Base-by-base conservation (phyloP, 2,888 invertebrate genomes). In the Pachymerium ferrugineum region DNA sequence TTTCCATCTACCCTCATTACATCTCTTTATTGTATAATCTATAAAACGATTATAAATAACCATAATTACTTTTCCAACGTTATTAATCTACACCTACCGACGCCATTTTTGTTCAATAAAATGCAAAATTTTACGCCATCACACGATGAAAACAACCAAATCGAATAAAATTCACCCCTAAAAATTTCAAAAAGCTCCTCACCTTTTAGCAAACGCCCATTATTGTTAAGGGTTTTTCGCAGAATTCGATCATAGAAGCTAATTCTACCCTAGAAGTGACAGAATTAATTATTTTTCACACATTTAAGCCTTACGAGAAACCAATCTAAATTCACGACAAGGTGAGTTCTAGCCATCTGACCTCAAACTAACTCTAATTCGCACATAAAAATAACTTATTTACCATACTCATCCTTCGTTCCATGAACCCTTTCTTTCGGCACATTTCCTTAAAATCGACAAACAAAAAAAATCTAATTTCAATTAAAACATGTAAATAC, bases 41-140 rank as follows among this genome's bases (percentile, higher is more conserved):
- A 62, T 62, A 62, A 62, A 62, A 62, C 25, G 62, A 62, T 62
- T 62, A 62, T 62, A 62, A 62, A 62, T 62, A 62, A 62, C 62
- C 62, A 28, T 62, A 62, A 62, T 62, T 62, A 62, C 62, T 62
- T 62, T 62, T 62, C 62, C 62, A 62, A 62, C 62, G 28, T 62
- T 62, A 62, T 62, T 62, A 62, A 62, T 62, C 62, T 28, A 62
- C 62, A 62, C 62, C 62, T 62, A 28, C 62, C 62, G 25, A 22
- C 62, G 62, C 62, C 62, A 62, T 62, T 62, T 62, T 62, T 62
- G 25, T 22, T 28, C 62, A 62, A 62, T 62, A 62, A 62, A 62
- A 62, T 62, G 25, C 28, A 10, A 28, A 62, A 62, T 62, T 62
- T 62, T 54, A 10, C 8, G n/a, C n/a, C n/a, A n/a, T n/a, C n/a